Evolutionary conservation across 2,797 vertebrate genomes (phyloP).

Genomic region (Gambelia wislizenii): DNA sequence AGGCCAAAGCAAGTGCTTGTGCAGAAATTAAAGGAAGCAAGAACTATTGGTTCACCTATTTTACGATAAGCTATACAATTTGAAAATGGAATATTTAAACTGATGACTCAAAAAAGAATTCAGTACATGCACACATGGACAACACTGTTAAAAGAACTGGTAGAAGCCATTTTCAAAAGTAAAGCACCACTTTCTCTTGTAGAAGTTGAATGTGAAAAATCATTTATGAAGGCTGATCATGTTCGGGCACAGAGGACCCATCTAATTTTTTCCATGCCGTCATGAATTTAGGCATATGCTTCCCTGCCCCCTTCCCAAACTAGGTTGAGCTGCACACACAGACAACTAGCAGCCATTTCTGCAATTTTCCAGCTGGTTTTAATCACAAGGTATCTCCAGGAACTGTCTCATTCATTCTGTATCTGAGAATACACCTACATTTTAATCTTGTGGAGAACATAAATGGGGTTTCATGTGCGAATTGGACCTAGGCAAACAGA

Average conservation of each 20-base stretch:
- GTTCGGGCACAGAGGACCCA: not conserved
- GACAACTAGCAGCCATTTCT: not conserved
- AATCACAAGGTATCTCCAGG: not conserved
- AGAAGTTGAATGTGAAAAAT: constrained; percentile 8
- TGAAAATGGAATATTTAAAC: constrained; percentile 41
- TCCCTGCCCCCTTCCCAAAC: no score
- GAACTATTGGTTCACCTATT: constrained; percentile 31
- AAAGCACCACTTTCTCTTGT: constrained; percentile 24
- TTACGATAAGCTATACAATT: constrained; percentile 29
- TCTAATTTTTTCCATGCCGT: not conserved
- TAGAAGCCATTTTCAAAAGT: constrained; percentile 46
- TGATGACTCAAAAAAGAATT: not conserved
- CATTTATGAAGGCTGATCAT: not conserved
- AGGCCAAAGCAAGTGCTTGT: not conserved
- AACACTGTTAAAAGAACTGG: constrained; percentile 36
- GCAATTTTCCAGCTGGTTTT: not conserved
- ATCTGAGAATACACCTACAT: not conserved
- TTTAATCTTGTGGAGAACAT: constrained; percentile 1
- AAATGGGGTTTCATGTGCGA: not conserved
- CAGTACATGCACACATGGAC: not conserved
- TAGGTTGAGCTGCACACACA: not conserved
- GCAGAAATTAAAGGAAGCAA: constrained; percentile 28
- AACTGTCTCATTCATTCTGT: not conserved
- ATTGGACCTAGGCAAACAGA: constrained; percentile 37
- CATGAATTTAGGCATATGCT: not conserved